Percentiles rank a stretch among this genome's conserved stretches.
Evolutionary conservation across 2,888 invertebrate genomes (phyloP).

Genomic region (Idaea straminata): DNA sequence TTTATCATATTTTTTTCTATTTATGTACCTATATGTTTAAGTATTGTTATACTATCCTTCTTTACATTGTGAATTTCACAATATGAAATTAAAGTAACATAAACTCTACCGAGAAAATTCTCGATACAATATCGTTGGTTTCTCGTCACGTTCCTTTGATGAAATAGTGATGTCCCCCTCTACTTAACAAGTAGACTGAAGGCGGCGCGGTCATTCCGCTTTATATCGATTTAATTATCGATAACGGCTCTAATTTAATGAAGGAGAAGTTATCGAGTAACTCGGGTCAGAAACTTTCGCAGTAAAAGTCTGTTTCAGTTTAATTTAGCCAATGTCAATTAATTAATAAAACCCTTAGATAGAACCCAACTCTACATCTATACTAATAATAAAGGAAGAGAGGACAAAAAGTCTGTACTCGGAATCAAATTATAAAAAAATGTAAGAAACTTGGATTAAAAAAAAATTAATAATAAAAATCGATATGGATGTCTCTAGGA

Average conservation of each 20-base stretch:
- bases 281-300: not conserved
- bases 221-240: conserved; percentile 2
- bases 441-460: no score
- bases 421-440: no score
- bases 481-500: no score
- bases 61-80: not conserved
- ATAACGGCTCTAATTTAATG: not conserved
- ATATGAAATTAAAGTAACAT: not conserved
- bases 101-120: conserved; percentile 2
- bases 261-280: not conserved
- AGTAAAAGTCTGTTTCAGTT: not conserved
- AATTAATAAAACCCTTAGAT: not conserved
- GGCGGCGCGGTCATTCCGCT: conserved; percentile 13
- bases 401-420: no score
- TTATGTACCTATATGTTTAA: no score
- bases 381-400: no score
- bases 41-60: no score
- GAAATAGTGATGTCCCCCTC: conserved; percentile 32
- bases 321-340: not conserved
- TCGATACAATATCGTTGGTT: conserved; percentile 38
- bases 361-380: not conserved
- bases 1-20: no score
- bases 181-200: conserved; percentile 17
- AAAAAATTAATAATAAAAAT: no score
- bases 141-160: conserved; percentile 42